phyloP scores from a whole-genome alignment of 2,888 invertebrate species.

The Criorhina ranunculi region DNA sequence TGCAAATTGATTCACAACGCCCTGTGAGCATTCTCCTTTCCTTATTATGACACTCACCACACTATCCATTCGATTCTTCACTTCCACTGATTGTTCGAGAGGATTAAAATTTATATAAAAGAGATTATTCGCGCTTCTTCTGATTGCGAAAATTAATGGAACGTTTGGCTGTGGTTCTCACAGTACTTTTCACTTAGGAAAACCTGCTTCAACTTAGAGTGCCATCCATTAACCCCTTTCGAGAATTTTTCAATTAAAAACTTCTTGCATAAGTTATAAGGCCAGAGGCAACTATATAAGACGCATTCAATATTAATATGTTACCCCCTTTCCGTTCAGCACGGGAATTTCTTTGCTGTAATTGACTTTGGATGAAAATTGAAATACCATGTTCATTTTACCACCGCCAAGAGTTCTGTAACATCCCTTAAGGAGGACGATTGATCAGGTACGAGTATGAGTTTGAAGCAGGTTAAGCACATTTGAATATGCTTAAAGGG shows the following conservation, averaged over 20 bases:
- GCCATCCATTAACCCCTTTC: conserved; percentile 75
- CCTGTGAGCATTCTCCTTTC: conserved; percentile 28
- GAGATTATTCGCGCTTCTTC: conserved; percentile 72
- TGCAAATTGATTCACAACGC: conserved; percentile 70
- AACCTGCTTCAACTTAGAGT: conserved; percentile 62
- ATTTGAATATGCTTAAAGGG: conserved; percentile 5
- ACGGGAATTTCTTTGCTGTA: conserved; percentile 35
- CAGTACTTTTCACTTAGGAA: conserved; percentile 63
- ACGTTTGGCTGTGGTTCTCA: conserved; percentile 71
- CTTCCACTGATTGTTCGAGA: conserved; percentile 30
- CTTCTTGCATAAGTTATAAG: conserved; percentile 76
- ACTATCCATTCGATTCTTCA: conserved; percentile 47
- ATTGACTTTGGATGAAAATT: conserved; percentile 84
- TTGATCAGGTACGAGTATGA: conserved; percentile 12
- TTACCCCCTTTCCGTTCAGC: conserved; percentile 38
- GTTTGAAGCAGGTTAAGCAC: background rate
- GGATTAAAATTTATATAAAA: conserved; percentile 68
- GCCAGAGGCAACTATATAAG: conserved; percentile 68
- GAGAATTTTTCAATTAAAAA: conserved; percentile 75
- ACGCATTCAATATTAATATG: conserved; percentile 75
- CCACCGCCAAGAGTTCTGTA: conserved; percentile 68
- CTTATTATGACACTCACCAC: conserved; percentile 5
- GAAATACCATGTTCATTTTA: conserved; percentile 83
- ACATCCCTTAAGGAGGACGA: conserved; percentile 12
- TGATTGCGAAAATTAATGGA: conserved; percentile 70